Percentiles rank a stretch among this genome's conserved stretches.
Conservation (phyloP, 2,888 invertebrate genomes). For the Sepioteuthis lessoniana region DNA sequence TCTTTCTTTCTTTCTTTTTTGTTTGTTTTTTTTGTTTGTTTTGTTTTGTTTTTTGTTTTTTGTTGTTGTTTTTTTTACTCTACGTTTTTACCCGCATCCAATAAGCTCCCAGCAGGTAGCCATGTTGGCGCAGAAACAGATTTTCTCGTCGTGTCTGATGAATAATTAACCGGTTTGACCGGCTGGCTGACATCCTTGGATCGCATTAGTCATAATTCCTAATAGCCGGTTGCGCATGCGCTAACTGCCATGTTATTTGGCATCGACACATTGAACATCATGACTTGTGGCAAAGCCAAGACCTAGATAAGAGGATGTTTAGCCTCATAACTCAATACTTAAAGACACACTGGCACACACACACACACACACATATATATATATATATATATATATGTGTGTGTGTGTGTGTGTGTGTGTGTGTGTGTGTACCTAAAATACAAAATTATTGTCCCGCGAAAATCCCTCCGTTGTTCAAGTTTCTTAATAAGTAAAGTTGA, state of each 20-base stretch:
- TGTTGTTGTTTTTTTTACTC: no score
- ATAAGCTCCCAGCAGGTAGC: not conserved
- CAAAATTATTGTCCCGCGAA: no score
- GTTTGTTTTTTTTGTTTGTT: no score
- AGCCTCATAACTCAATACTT: not conserved
- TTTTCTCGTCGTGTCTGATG: not conserved
- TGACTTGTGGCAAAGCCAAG: not conserved
- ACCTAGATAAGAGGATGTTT: not conserved
- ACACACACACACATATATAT: not conserved
- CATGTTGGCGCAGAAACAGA: not conserved
- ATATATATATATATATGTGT: no score
- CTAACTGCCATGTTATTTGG: not conserved
- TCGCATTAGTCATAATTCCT: not conserved
- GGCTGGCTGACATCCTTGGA: conserved; percentile 23
- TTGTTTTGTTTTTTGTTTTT: no score
- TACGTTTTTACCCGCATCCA: no score
- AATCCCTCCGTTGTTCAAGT: no score
- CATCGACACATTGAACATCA: not conserved
- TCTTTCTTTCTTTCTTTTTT: no score
- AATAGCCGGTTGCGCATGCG: not conserved
- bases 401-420: no score
- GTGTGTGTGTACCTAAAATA: no score
- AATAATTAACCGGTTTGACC: not conserved
- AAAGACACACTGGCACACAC: not conserved
- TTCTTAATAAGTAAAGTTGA: no score